A percentile compares a stretch with the other conserved stretches of the same genome.
Evolutionary conservation across 2,797 vertebrate species (phyloP).

Genomic region (Rhodeus uyekii): DNA sequence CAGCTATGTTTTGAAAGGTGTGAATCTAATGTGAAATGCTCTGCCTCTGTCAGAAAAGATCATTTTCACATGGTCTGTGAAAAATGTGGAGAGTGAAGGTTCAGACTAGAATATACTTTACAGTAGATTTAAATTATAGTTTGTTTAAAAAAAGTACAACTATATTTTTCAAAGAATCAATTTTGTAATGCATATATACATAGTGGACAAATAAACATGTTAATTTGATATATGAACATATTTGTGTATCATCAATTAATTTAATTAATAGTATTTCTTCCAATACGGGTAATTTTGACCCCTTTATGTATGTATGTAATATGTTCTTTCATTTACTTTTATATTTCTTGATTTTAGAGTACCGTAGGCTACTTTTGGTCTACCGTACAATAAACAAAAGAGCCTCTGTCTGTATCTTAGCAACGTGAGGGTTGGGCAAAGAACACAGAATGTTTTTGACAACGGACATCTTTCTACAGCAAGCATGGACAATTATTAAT

Average conservation of each 20-base stretch:
- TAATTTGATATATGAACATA: neutral
- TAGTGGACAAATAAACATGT: neutral
- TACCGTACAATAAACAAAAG: neutral
- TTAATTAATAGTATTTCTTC: neutral
- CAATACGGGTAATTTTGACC: neutral
- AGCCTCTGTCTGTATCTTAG: slow-evolving; percentile 53
- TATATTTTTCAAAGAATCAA: neutral
- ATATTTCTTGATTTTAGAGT: neutral
- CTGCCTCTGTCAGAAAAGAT: neutral
- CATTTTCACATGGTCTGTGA: neutral
- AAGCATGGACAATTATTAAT: slow-evolving; percentile 18
- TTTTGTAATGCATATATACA: neutral
- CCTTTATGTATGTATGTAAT: neutral
- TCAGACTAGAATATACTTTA: neutral
- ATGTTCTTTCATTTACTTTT: neutral
- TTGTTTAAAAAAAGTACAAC: neutral
- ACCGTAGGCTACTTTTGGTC: neutral
- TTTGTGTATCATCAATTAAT: neutral
- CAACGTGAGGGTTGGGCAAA: slow-evolving; percentile 59
- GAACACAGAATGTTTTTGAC: slow-evolving; percentile 50
- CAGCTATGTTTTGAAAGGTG: neutral
- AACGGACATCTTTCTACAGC: slow-evolving; percentile 42
- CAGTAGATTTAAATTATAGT: neutral
- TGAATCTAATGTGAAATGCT: neutral
- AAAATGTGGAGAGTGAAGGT: neutral